Evolutionary conservation across 2,113 vertebrate species (phyloP), one percentile per base, ranked within the genome.

Genomic region (Brachionichthys hirsutus): DNA sequence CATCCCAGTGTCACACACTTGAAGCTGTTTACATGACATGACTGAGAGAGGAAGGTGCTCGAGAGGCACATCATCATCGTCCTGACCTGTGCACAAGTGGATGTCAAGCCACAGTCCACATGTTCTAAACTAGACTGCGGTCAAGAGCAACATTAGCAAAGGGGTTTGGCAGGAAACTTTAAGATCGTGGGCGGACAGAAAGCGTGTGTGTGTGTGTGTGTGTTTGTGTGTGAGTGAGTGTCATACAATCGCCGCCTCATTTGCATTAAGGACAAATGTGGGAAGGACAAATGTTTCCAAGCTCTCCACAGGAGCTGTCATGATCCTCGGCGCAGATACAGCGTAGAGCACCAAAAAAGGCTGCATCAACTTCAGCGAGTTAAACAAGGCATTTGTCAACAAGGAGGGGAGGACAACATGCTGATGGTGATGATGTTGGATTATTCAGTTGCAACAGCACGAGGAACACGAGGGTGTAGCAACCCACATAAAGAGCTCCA

Each of bases 141-240:
- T 84, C 86, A 85, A 88, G 62, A 86, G 60, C 79, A 88, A 88
- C 77, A 85, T 81, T 72, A 79, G 75, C 74, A 57, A n/a, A 69
- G 62, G 68, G 12, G 75, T 78, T 80, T 87, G 86, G 86, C 81
- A 75, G 50, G 68, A 78, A 70, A 71, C 44, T 58, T 67, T 50
- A 60, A 71, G 68, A 78, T 51, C 70, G 76, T 62, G 81, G 67
- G 18, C 57, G 63, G 61, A 67, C 63, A 15, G 36, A 38, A 61
- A 30, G 20, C 18, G 16, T 30, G 35, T 12, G 45, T 16, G 60
- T 57, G 65, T 30, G 24, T 30, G 24, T 30, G 24, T 30, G 24
- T 30, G 3, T 30, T 4, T 30, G 24, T 66, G 24, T 30, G 24
- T 3, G 24, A 6, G 35, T 10, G 45, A 16, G 60, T 54, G 65